A percentile compares a stretch with the other conserved stretches of the same genome.
Conservation (phyloP, 2,797 vertebrate species). For the Cryptoblepharus egeriae region DNA sequence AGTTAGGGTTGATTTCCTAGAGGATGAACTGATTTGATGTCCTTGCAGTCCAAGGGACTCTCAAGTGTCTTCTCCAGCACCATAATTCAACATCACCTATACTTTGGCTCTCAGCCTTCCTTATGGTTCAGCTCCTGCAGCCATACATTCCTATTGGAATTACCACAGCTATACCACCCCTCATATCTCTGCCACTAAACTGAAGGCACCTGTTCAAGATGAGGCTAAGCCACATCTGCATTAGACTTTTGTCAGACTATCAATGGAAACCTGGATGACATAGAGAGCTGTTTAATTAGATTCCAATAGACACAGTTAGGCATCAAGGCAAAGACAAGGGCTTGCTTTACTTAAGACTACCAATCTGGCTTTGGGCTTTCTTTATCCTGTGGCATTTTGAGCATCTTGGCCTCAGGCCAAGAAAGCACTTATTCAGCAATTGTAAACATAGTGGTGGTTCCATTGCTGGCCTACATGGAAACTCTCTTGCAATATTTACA, state of each 20-base stretch:
- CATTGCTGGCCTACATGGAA: background rate
- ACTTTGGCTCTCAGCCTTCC: too few species aligned
- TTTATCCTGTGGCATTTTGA: constrained; percentile 11
- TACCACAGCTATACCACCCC: too few species aligned
- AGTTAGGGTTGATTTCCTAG: too few species aligned
- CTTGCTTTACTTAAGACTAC: constrained; percentile 5
- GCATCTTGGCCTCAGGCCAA: background rate
- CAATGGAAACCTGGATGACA: background rate
- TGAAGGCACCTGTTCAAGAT: background rate
- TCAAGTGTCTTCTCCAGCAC: too few species aligned
- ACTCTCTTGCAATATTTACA: constrained; percentile 32
- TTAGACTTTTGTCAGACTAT: background rate
- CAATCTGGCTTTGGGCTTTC: background rate
- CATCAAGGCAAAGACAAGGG: background rate
- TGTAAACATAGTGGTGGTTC: background rate
- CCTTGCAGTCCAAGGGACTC: too few species aligned
- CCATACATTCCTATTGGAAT: too few species aligned
- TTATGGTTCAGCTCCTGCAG: too few species aligned
- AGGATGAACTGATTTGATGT: too few species aligned
- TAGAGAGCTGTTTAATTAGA: background rate
- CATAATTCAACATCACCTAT: too few species aligned
- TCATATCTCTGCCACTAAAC: too few species aligned
- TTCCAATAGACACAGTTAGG: background rate
- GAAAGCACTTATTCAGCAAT: constrained; percentile 10
- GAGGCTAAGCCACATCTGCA: background rate